phyloP scores from a whole-genome alignment of 2,113 vertebrate species.

The Hystrix brachyura region DNA sequence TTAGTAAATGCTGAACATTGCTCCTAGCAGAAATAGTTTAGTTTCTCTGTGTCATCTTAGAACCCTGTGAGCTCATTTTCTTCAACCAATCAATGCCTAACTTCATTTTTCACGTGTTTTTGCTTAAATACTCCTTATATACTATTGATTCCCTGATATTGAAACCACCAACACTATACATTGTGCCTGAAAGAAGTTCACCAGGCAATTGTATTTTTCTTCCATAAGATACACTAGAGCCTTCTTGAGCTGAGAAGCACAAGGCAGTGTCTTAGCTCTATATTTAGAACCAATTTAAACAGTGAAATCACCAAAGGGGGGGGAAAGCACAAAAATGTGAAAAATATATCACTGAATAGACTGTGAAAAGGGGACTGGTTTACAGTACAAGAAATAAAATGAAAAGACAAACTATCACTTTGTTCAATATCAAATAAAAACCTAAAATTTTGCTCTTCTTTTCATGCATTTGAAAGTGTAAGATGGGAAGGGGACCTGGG shows the following conservation, averaged over 20 bases:
- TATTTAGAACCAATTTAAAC: not conserved
- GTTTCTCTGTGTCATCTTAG: not conserved
- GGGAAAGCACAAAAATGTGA: not conserved
- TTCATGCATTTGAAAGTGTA: not conserved
- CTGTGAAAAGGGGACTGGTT: not conserved
- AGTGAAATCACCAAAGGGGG: not conserved
- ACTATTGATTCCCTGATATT: not conserved
- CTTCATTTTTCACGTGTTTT: not conserved
- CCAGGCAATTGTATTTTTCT: not conserved
- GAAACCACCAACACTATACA: not conserved
- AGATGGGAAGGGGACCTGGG: not conserved
- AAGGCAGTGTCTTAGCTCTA: not conserved
- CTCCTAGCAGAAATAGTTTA: not conserved
- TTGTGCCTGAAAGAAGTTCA: not conserved
- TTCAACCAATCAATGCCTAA: not conserved
- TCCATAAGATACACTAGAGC: not conserved
- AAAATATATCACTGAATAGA: not conserved
- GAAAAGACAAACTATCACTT: not conserved
- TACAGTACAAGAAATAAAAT: not conserved
- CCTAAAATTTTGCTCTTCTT: not conserved
- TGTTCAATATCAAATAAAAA: not conserved
- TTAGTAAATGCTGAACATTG: not conserved
- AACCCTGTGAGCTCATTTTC: conserved; percentile 2
- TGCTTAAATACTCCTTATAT: not conserved
- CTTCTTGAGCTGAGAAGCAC: not conserved